Percentiles rank a stretch among this genome's conserved stretches.
Evolutionary conservation across 2,888 invertebrate species (phyloP).

Genomic region (Neoascia interrupta): DNA sequence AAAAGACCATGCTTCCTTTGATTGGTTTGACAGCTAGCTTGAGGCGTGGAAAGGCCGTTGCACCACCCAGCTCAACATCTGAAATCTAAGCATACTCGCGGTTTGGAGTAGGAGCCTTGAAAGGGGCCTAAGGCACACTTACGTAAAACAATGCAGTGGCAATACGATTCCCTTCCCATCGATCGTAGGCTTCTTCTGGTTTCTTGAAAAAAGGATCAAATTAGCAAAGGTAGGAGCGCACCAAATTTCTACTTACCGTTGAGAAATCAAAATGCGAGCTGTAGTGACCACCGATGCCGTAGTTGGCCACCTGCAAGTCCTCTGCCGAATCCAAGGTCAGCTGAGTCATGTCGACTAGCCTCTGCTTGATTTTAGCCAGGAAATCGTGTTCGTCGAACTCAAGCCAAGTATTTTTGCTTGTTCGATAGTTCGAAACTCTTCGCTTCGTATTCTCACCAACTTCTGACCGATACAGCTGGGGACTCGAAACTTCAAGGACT

Average conservation of each 20-base stretch:
- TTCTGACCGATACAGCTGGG: neutral
- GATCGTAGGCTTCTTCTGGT: constrained; percentile 10
- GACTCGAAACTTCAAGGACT: constrained; percentile 77
- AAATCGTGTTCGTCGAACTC: constrained; percentile 64
- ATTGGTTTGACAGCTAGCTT: constrained; percentile 80
- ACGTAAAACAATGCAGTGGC: constrained; percentile 98
- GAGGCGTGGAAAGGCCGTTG: constrained; percentile 83
- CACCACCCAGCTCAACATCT: constrained; percentile 83
- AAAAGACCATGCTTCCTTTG: constrained; percentile 82
- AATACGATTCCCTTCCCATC: constrained; percentile 98
- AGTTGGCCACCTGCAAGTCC: constrained; percentile 76
- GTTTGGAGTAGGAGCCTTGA: too few relatives aligned
- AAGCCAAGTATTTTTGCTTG: constrained; percentile 77
- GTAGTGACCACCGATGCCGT: constrained; percentile 77
- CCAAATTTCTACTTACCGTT: too few relatives aligned
- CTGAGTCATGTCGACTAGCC: constrained; percentile 75
- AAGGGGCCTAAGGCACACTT: constrained; percentile 81
- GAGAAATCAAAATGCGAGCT: constrained; percentile 74
- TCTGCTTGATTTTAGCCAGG: constrained; percentile 70
- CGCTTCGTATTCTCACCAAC: neutral
- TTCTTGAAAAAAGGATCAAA: neutral
- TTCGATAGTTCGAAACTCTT: constrained; percentile 70
- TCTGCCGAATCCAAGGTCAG: constrained; percentile 74
- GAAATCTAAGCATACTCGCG: too few relatives aligned
- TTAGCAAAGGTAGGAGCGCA: neutral